Conservation (phyloP, 2,113 vertebrate species). For the Heloderma charlesbogerti region DNA sequence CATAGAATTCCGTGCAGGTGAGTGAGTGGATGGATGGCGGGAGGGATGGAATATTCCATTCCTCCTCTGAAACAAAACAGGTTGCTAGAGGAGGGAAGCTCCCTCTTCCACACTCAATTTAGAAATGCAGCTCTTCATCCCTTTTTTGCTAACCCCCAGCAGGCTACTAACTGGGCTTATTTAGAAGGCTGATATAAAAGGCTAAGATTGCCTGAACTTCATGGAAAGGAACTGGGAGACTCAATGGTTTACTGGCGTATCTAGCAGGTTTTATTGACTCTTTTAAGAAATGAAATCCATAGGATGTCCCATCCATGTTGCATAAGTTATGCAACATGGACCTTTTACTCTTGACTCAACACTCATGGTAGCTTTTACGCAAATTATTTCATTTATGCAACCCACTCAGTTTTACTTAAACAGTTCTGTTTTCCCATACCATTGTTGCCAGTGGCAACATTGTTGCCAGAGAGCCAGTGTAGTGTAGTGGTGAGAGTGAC, state of each 20-base stretch:
- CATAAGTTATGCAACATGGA: background rate
- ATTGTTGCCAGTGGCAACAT: no score
- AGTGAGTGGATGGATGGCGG: no score
- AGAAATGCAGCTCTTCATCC: no score
- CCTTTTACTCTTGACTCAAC: background rate
- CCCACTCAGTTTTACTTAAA: background rate
- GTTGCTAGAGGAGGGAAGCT: no score
- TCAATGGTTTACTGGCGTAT: background rate
- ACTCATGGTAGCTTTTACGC: background rate
- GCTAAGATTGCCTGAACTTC: background rate
- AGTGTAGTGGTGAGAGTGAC: no score
- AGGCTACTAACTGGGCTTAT: background rate
- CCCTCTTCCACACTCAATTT: no score
- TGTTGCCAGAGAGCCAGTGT: no score
- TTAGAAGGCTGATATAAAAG: background rate
- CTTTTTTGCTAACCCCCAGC: no score
- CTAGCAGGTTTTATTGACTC: background rate
- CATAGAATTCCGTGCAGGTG: no score
- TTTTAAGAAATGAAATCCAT: background rate
- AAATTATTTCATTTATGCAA: background rate
- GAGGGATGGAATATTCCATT: no score
- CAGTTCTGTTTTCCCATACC: background rate
- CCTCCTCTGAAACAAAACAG: no score
- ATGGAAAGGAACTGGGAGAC: background rate
- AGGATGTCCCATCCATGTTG: background rate